Percentiles rank a stretch among this genome's conserved stretches.
Conservation (phyloP, 2,113 vertebrate species). For the Hemibagrus wyckioides region DNA sequence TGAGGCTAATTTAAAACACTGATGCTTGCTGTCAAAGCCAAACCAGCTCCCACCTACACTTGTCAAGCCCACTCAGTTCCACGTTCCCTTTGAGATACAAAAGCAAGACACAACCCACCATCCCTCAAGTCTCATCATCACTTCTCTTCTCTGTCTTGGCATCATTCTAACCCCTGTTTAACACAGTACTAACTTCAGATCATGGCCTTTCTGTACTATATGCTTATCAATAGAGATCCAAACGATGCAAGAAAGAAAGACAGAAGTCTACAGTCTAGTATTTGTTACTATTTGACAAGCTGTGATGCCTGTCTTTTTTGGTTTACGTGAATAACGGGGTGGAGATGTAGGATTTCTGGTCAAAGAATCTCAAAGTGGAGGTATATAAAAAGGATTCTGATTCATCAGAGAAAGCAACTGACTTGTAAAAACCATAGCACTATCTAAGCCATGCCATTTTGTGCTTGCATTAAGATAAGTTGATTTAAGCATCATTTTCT, state of each 20-base stretch:
- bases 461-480: not conserved
- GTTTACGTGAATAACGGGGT: not conserved
- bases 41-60: not conserved
- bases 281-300: not conserved
- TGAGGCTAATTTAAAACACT: not conserved
- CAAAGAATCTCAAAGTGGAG: not conserved
- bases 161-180: not conserved
- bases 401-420: not conserved
- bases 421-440: not conserved
- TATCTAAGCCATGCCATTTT: not conserved
- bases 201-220: not conserved
- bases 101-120: not conserved
- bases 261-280: not conserved
- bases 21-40: slow-evolving; percentile 15
- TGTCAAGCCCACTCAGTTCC: not conserved
- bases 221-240: not conserved
- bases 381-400: not conserved
- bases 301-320: not conserved
- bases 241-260: not conserved
- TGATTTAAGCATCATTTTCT: not conserved
- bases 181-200: not conserved
- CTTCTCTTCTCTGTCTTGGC: not conserved
- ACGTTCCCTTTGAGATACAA: not conserved
- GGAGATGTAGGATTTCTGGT: not conserved
- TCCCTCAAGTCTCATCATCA: not conserved